Base-by-base conservation (phyloP, 1,140 invertebrate species). In the Amphibalanus amphitrite region DNA sequence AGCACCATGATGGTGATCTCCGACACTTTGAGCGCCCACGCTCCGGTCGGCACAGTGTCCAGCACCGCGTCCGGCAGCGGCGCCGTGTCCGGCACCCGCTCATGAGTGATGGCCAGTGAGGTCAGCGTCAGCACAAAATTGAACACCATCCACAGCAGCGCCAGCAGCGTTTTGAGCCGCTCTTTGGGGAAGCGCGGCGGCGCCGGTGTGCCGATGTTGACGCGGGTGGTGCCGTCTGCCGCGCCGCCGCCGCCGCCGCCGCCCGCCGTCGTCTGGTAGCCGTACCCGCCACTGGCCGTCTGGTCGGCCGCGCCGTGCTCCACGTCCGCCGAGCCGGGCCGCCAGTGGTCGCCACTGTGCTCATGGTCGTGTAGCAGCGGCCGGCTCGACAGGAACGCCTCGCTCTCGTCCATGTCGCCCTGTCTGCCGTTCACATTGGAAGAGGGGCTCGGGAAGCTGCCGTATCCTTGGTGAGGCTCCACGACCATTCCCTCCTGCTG, bases 1-100 rank as follows among this genome's bases (percentile, higher is more conserved):
- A 87, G 86, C 76, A 91, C 81, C 83, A 93, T 90, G 76, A 94
- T 93, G 73, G 93, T 84, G 78, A 91, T 86, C 83, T 94, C 91
- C 25, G 90, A 91, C 26, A 91, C 86, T 78, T 86, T 83, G 26
- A 94, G 83, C n/a, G 87, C 90, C 90, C 89, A 91, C 77, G 89
- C 86, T 69, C 74, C 74, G 69, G 85, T 84, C 69, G 81, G 81
- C 64, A 93, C 80, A 77, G 88, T 86, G 80, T 93, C 90, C 59
- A 93, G 83, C 75, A 92, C 83, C 64, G 90, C 83, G 79, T 95
- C 92, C 30, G 89, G 89, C 71, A 95, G 84, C 40, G 90, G 90
- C 29, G 83, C 81, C 72, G 87, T 82, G 79, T 91, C 88, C 59
- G 91, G 91, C 69, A 93, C 86, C 72, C 88, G 84, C 79, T 94